Evolutionary conservation across 2,888 invertebrate species (phyloP).

Genomic region (Scelioninae gen. 2): DNA sequence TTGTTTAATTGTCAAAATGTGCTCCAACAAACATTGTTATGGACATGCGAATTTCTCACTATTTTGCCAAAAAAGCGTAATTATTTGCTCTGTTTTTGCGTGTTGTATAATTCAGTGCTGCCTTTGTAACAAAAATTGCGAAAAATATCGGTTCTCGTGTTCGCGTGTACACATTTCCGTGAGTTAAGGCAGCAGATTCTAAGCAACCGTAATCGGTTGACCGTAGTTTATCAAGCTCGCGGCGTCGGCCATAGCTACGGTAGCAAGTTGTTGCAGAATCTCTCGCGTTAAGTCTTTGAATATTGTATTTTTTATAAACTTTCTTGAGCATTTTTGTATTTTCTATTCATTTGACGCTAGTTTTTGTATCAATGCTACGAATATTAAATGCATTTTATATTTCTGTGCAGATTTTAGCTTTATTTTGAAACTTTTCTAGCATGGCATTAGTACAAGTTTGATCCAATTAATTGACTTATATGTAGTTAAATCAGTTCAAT

Average conservation of each 20-base stretch:
- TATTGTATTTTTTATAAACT: constrained; percentile 31
- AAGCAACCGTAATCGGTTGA: constrained; percentile 65
- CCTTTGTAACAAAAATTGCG: not conserved
- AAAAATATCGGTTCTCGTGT: not conserved
- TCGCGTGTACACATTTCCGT: constrained; percentile 73
- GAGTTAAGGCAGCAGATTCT: constrained; percentile 74
- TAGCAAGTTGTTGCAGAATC: constrained; percentile 63
- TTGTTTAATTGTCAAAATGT: constrained; percentile 66
- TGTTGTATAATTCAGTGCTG: too few species aligned
- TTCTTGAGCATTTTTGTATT: constrained; percentile 7
- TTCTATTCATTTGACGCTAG: not conserved
- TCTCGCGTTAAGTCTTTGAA: constrained; percentile 61
- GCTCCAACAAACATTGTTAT: constrained; percentile 19
- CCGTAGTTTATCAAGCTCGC: constrained; percentile 69
- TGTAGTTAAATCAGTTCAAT: too few species aligned
- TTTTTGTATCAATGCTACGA: too few species aligned
- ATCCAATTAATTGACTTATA: too few species aligned
- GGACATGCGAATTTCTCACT: not conserved
- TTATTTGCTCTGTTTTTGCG: not conserved
- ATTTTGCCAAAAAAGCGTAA: not conserved
- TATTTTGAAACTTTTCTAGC: constrained; percentile 8
- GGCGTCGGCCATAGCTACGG: constrained; percentile 70
- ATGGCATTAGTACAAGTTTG: too few species aligned
- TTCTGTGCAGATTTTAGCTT: constrained; percentile 5
- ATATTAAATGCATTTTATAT: too few species aligned